phyloP scores from a whole-genome alignment of 2,888 invertebrate genomes.

The Hirtodrosophila trivittata region DNA sequence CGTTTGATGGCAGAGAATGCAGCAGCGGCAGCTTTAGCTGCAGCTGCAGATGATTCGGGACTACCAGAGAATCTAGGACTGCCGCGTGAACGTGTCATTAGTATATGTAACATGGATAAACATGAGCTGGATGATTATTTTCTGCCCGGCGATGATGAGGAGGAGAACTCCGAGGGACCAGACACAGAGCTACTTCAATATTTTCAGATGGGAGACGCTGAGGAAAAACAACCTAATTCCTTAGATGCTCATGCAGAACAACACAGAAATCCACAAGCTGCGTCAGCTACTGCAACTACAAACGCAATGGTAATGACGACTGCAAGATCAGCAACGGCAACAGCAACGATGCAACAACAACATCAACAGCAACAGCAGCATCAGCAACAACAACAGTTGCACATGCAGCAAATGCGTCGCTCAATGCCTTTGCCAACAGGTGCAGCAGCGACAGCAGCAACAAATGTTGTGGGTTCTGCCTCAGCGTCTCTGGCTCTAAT shows the following conservation, averaged over 20 bases:
- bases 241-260: slow-evolving; percentile 80
- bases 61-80: slow-evolving; percentile 84
- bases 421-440: slow-evolving; percentile 38
- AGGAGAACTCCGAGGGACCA: slow-evolving; percentile 90
- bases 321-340: slow-evolving; percentile 33
- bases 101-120: slow-evolving; percentile 91
- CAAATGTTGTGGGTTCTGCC: slow-evolving; percentile 82
- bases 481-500: slow-evolving; percentile 84
- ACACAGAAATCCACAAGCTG: slow-evolving; percentile 79
- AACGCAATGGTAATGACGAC: slow-evolving; percentile 31
- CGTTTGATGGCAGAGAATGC: slow-evolving; percentile 79
- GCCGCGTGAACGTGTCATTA: slow-evolving; percentile 88
- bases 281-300: slow-evolving; percentile 37
- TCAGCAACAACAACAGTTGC: slow-evolving; percentile 41
- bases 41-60: slow-evolving; percentile 63
- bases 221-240: slow-evolving; percentile 83
- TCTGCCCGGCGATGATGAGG: slow-evolving; percentile 84
- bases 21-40: slow-evolving; percentile 60
- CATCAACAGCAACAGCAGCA: slow-evolving; percentile 34
- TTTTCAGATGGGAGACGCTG: slow-evolving; percentile 86
- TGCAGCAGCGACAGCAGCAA: slow-evolving; percentile 44
- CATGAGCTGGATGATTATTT: slow-evolving; percentile 92
- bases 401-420: slow-evolving; percentile 43
- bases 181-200: slow-evolving; percentile 94
- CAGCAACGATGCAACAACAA: slow-evolving; percentile 26